Evolutionary conservation across 2,888 invertebrate genomes (phyloP).

Genomic region (Iselma pallidipennis): DNA sequence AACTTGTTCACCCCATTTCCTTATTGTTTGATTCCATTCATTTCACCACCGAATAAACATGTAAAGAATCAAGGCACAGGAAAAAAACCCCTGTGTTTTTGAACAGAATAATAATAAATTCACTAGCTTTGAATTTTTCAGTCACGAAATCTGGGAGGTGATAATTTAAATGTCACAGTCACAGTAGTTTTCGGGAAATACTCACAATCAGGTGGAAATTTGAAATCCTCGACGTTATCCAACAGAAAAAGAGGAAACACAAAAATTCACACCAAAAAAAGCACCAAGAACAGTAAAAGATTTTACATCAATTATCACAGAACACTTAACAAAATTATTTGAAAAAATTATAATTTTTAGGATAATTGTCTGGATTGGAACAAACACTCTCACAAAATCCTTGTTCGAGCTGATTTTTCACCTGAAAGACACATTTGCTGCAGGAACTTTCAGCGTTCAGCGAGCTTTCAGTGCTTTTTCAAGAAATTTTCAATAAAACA

Average conservation of each 20-base stretch:
- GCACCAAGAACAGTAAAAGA: conserved; percentile 13
- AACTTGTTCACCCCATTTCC: no score
- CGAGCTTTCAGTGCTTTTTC: no score
- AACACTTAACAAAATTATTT: conserved; percentile 6
- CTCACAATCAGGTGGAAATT: conserved; percentile 10
- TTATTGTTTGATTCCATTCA: not conserved
- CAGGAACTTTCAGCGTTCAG: not conserved
- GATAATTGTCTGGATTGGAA: not conserved
- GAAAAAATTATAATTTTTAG: not conserved
- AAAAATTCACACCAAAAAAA: conserved; percentile 16
- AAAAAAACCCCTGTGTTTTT: not conserved
- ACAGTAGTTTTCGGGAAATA: not conserved
- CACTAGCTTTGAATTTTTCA: conserved; percentile 14
- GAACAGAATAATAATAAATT: conserved; percentile 3
- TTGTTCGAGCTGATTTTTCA: no score
- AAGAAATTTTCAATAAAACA: not conserved
- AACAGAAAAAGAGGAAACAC: conserved; percentile 7
- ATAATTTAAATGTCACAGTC: conserved; percentile 20
- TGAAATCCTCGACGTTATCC: conserved; percentile 7
- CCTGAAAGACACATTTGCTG: no score
- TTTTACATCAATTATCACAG: conserved; percentile 17
- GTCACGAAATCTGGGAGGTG: conserved; percentile 18
- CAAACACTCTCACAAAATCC: not conserved
- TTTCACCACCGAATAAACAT: not conserved
- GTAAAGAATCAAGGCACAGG: not conserved